A percentile compares a stretch with the other conserved stretches of the same genome.
Conservation (phyloP, 2,113 vertebrate genomes). For the Penelope pileata region DNA sequence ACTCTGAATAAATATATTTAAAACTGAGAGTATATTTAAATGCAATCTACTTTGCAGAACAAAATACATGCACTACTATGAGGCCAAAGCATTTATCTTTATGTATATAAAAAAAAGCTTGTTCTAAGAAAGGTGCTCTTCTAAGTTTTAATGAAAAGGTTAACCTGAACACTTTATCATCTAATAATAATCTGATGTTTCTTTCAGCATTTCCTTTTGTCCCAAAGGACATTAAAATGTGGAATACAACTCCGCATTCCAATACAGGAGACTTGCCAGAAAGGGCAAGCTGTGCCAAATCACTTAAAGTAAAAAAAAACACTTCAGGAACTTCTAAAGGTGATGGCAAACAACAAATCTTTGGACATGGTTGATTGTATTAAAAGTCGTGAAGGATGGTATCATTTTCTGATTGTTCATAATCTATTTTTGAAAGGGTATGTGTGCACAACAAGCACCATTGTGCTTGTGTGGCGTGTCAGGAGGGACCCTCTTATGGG, state of each 20-base stretch:
- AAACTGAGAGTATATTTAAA: not conserved
- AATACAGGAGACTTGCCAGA: not conserved
- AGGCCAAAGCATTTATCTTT: not conserved
- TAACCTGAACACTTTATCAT: not conserved
- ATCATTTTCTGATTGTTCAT: not conserved
- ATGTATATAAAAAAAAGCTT: not conserved
- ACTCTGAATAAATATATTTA: not conserved
- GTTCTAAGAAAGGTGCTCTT: not conserved
- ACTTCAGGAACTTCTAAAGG: not conserved
- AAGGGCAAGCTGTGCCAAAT: not conserved
- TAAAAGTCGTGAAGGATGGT: not conserved
- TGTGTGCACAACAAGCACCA: rapidly evolving
- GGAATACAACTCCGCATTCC: not conserved
- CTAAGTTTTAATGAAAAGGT: not conserved
- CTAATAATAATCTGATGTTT: not conserved
- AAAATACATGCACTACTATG: not conserved
- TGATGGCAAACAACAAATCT: not conserved
- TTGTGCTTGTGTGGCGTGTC: rapidly evolving
- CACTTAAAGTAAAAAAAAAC: too few species aligned
- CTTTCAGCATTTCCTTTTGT: not conserved
- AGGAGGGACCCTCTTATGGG: not conserved
- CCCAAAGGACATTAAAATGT: not conserved
- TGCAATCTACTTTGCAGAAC: not conserved
- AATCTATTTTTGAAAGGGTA: not conserved
- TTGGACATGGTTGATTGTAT: not conserved